Evolutionary conservation across 2,113 vertebrate species (phyloP), one percentile per base, ranked within the genome.

Genomic region (Cyprinodon brontotheroides): DNA sequence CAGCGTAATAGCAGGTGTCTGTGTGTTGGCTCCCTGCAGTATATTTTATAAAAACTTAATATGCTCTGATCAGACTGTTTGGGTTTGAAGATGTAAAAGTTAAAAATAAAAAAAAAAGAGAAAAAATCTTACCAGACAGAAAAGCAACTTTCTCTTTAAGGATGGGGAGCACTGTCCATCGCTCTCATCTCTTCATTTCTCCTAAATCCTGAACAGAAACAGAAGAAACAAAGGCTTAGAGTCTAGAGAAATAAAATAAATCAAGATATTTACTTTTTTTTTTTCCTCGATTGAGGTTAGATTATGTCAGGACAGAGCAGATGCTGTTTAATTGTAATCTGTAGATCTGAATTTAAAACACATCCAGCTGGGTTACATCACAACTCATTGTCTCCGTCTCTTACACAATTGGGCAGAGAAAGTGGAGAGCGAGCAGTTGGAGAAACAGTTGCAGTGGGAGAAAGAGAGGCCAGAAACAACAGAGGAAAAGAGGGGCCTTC

Each of bases 121-220:
- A 1, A 37, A 72, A 15, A 68, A 75, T 57, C 90, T 57, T 95
- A 99, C 98, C 98, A 94, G 98, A 99, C 87, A 99, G 94, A 88
- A 97, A 99, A 72, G 97, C 98, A 83, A 99, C 97, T 93, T 99
- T 99, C 91, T 99, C 98, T 91, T 99, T 99, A 89, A 99, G 94
- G 92, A 99, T 97, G 81, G 98, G 97, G 83, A 99, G 92, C 70
- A 99, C 97, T 92, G n/a, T 99, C 98, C 96, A 98, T 96, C 45
- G 98, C 98, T 93, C 97, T 99, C 96, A 98, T 97, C 88, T 97
- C 97, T 93, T 99, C 98, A 91, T 97, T 99, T 94, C 97, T 96
- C 81, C 96, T 95, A 93, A 97, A 97, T 83, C 97, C 98, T 99
- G 86, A 47, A 78, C 1, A 59, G 15, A 61, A 12, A 64, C 4